These are phyloP conservation scores for Noctua janthina DNA, from an alignment of 2,888 invertebrate species.

Conservation along the genomic window DNA sequence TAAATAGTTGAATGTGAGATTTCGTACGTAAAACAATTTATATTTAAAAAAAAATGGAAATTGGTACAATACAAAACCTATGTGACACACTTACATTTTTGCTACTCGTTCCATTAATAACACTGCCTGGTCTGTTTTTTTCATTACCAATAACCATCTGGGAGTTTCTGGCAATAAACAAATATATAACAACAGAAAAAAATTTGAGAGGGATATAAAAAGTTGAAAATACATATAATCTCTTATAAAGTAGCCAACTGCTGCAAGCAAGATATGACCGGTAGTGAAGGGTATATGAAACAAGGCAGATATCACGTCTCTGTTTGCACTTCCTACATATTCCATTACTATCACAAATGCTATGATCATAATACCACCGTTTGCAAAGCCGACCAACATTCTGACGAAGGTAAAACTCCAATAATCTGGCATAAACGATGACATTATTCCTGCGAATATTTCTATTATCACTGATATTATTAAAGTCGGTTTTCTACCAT, in stretches of 20 bases:
- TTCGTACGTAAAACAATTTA: neutral
- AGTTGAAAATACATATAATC: slow-evolving; percentile 92
- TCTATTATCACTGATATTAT: slow-evolving; percentile 93
- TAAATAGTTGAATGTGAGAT: slow-evolving; percentile 24
- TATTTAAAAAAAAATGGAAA: neutral
- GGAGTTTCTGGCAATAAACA: slow-evolving; percentile 95
- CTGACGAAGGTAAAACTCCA: slow-evolving; percentile 92
- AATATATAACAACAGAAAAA: slow-evolving; percentile 91
- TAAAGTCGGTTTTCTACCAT: slow-evolving; percentile 93
- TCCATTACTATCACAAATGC: slow-evolving; percentile 91
- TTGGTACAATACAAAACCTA: neutral
- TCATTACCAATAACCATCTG: slow-evolving; percentile 93
- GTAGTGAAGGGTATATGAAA: slow-evolving; percentile 92
- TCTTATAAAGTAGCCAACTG: slow-evolving; percentile 91
- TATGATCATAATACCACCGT: slow-evolving; percentile 94
- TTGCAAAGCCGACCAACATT: slow-evolving; percentile 93
- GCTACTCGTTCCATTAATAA: slow-evolving; percentile 92
- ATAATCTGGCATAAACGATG: slow-evolving; percentile 92
- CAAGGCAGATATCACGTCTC: slow-evolving; percentile 90
- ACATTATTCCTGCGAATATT: slow-evolving; percentile 92
- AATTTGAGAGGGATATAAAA: slow-evolving; percentile 89
- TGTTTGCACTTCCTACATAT: slow-evolving; percentile 89
- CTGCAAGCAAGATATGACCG: slow-evolving; percentile 91
- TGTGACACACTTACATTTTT: slow-evolving; percentile 75
- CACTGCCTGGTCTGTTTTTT: slow-evolving; percentile 91